Evolutionary conservation across 2,888 invertebrate genomes (phyloP).

Genomic region (Anagyrus pseudococci): DNA sequence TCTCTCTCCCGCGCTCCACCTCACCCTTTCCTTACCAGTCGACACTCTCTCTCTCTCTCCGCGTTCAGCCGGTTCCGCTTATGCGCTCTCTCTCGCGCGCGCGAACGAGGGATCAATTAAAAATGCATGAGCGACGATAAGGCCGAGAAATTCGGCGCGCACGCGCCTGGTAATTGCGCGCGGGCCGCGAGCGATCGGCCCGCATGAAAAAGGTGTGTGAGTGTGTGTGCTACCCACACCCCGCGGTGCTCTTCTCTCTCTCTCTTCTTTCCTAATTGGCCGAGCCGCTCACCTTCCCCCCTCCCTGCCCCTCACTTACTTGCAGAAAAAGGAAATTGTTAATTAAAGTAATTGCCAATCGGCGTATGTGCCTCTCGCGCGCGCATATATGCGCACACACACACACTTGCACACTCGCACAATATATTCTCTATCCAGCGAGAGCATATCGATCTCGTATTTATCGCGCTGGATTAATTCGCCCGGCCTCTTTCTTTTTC

Average conservation of each 20-base stretch:
- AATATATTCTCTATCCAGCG: not conserved
- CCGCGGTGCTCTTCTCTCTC: not conserved
- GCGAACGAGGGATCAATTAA: slow-evolving; percentile 33
- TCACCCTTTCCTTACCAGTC: not conserved
- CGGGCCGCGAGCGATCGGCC: too few species aligned
- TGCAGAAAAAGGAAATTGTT: slow-evolving; percentile 32
- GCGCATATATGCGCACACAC: too few species aligned
- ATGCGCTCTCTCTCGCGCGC: not conserved
- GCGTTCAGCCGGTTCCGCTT: not conserved
- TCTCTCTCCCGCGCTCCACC: not conserved
- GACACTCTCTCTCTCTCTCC: too few species aligned
- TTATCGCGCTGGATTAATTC: slow-evolving; percentile 22
- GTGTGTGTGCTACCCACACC: too few species aligned
- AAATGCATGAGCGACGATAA: slow-evolving; percentile 21
- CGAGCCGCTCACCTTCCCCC: not conserved
- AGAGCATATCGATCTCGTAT: not conserved
- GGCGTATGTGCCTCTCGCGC: too few species aligned
- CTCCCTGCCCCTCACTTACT: slow-evolving; percentile 19
- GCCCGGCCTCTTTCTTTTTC: too few species aligned
- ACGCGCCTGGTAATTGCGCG: not conserved
- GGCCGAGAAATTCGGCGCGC: slow-evolving; percentile 13
- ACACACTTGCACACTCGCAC: too few species aligned
- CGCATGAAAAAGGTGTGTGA: not conserved
- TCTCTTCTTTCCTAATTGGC: not conserved
- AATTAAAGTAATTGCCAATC: slow-evolving; percentile 47